Evolutionary conservation across 1,140 invertebrate species (phyloP), one percentile per base, ranked within the genome.

Genomic region (Cydia fagiglandana): DNA sequence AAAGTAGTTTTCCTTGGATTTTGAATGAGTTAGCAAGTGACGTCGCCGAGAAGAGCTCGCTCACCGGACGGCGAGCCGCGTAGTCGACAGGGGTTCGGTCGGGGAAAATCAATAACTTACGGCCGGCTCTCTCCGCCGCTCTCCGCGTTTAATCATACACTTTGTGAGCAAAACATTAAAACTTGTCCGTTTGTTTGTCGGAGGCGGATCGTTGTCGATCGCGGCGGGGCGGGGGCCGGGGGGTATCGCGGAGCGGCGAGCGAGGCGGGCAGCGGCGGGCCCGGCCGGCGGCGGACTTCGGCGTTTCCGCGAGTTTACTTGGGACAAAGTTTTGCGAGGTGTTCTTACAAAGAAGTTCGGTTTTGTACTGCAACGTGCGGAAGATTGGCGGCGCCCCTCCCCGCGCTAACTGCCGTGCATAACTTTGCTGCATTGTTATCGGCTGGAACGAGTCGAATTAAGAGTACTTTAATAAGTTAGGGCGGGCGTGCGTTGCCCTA

Each of bases 61-160:
- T 84, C 79, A 88, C 84, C 86, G 80, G 75, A 81, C 85, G 82
- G 90, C 89, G 90, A 93, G 88, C 82, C 91, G 88, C 86, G 86
- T 86, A 87, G 85, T 88, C 86, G 85, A 89, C 89, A 83, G 88
- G 92, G 92, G 92, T 91, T 92, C 87, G 89, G 86, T 89, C 86
- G 87, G 88, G 85, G 92, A 93, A 93, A 93, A 93, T 93, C 93
- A 93, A 93, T 93, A 93, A 93, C 91, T 93, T 90, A 93, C 91
- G 91, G 89, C 88, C 90, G 89, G 88, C 89, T 92, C 92, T 91
- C 91, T 90, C 88, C 88, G 87, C 89, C 89, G 89, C 89, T 91
- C 89, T 89, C 89, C 89, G 89, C 90, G 88, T 91, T 91, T 91
- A 92, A 92, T 92, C 88, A 92, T 92, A 93, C 91, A 92, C 90